Percentiles rank a stretch among this genome's conserved stretches.
phyloP scores from a whole-genome alignment of 2,888 invertebrate species.

The Steinernema carpocapsae region DNA sequence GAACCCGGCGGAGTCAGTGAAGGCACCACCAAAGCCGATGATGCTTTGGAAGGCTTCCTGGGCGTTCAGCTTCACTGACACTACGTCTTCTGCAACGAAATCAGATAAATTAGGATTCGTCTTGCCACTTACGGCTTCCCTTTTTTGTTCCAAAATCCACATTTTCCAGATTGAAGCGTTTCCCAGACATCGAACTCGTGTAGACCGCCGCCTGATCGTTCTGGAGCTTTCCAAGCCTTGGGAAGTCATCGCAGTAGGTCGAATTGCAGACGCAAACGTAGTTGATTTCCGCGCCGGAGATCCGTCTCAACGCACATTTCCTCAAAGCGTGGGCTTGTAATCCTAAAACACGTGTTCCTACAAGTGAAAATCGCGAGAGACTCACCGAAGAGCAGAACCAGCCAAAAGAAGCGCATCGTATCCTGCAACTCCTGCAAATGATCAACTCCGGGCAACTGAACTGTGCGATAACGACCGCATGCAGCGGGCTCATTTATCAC shows the following conservation, averaged over 20 bases:
- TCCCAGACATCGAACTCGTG: conserved; percentile 47
- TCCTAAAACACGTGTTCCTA: no score
- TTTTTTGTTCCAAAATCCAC: conserved; percentile 17
- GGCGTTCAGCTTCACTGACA: conserved; percentile 29
- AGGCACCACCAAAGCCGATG: conserved; percentile 75
- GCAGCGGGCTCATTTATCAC: not conserved
- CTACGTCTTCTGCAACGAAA: not conserved
- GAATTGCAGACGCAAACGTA: conserved; percentile 57
- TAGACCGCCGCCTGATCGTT: conserved; percentile 47
- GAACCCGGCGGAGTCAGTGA: conserved; percentile 78
- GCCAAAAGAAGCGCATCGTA: not conserved
- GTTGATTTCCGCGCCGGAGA: conserved; percentile 24
- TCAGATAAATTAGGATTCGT: conserved; percentile 7
- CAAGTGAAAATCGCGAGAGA: not conserved
- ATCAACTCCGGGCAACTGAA: not conserved
- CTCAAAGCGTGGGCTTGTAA: no score
- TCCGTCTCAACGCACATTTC: not conserved
- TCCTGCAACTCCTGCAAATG: not conserved
- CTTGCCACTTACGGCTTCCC: not conserved
- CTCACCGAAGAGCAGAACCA: not conserved
- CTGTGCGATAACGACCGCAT: not conserved
- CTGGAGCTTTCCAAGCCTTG: conserved; percentile 41
- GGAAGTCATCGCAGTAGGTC: conserved; percentile 57
- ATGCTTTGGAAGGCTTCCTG: conserved; percentile 42
- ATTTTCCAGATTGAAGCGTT: conserved; percentile 42